Base-by-base conservation (phyloP, 30 jellyfish, hydroid and myxozoan species). In the Rhopilema esculentum region DNA sequence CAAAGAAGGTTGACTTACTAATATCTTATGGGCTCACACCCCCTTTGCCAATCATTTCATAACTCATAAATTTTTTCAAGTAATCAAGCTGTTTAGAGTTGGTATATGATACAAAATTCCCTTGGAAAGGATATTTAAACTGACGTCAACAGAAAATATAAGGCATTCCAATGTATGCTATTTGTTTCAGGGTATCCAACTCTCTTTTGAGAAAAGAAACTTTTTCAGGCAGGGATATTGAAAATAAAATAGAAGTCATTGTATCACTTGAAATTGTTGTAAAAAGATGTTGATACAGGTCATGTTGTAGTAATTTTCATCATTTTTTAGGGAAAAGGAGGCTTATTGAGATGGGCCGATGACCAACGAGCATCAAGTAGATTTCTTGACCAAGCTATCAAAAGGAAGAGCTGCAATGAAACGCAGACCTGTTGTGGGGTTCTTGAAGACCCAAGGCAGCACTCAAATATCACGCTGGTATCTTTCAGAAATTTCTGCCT, bases 341-440 rank as follows among this genome's bases (percentile, higher is more conserved):
- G 88, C 4, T 63, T 29, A 22, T 27, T 78, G 1, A 8, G 29
- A 19, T 78, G 88, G 88, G 29, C 88, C 18, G 88, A 78, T 61
- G 88, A 67, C 8, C 53, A 53, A 49, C 28, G 18, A 16, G 88
- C 69, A 1, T 32, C 22, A 21, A 66, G 65, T 49, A 31, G 33
- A 1, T 66, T 78, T 65, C 40, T 57, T 30, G 69, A 27, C 22
- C 78, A 23, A 63, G 20, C 17, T 2, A 18, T 66, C 63, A 22
- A 65, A 52, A 53, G 66, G 16, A 7, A 27, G 21, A 51, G 4
- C 20, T 78, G 88, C 28, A 61, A 61, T n/a, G 16, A 25, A 64
- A 62, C 75, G 23, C 48, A 62, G 1, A 28, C 4, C 20, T 78
- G 88, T 69, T 78, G 88, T 26, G 51, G 88, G 29, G 68, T 78